phyloP scores from a whole-genome alignment of 2,113 vertebrate genomes.

The Hemichromis elongatus region DNA sequence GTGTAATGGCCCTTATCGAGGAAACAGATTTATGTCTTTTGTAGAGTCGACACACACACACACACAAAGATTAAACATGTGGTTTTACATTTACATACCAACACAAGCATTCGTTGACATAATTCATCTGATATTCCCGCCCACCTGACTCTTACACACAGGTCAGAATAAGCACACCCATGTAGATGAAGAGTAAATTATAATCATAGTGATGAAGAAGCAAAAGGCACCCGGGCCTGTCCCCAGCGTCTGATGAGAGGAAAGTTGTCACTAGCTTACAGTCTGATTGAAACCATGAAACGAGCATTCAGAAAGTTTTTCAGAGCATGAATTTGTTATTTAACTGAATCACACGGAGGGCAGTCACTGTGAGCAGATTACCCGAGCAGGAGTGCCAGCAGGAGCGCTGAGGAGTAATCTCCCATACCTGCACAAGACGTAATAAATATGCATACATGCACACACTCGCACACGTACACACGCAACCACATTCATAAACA shows the following conservation, averaged over 20 bases:
- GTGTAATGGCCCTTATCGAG: slow-evolving; percentile 37
- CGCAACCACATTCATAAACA: not conserved
- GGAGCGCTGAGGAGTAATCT: not conserved
- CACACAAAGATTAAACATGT: not conserved
- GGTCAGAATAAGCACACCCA: not conserved
- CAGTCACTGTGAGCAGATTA: not conserved
- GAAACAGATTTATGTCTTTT: slow-evolving; percentile 20
- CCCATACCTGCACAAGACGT: not conserved
- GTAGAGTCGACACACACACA: not conserved
- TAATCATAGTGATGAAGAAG: slow-evolving; percentile 44
- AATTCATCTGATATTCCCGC: not conserved
- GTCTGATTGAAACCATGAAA: not conserved
- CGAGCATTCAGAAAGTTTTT: not conserved
- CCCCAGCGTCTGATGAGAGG: not conserved
- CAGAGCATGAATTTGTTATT: not conserved
- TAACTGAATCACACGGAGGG: not conserved
- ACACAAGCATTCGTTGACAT: not conserved
- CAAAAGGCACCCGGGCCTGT: slow-evolving; percentile 7
- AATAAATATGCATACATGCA: not conserved
- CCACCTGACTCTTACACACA: not conserved
- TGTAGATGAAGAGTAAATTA: slow-evolving; percentile 20
- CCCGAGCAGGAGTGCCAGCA: not conserved
- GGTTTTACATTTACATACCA: not conserved
- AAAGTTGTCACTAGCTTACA: not conserved
- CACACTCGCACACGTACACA: not conserved